Evolutionary conservation across 2,113 vertebrate species (phyloP), one percentile per base, ranked within the genome.

Genomic region (Rhagologus leucostigma): DNA sequence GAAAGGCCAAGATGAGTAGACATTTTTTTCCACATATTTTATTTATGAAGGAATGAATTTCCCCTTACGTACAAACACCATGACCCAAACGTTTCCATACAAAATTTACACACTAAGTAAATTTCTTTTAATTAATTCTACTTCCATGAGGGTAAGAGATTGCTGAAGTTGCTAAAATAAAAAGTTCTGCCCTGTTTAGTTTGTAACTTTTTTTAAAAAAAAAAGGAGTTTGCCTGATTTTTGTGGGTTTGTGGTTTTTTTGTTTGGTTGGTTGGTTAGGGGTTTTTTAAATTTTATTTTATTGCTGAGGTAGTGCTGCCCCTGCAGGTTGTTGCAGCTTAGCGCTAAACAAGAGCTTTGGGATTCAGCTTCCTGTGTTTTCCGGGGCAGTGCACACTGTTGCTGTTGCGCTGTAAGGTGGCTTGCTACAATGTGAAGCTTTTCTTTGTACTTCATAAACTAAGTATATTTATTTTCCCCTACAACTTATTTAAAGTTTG

Each of bases 341-440:
- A 14, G 35, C 37, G 9, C 32, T 67, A 17, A 75, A 33, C 23
- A 63, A 26, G 41, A 85, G 32, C 50, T 68, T 79, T 64, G 9
- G 16, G 73, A n/a, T 57, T 57, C 2, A 6, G 16, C 18, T 96
- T 65, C 46, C 46, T 24, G 12, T 9, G 10, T 67, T 86, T 60
- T 10, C 23, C 1, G 1, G 16, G 39, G 10, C 1, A 0, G 1
- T 27, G 19, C 6, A 3, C 44, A 47, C 5, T 33, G 62, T 26
- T 60, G 52, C 60, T 84, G 32, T 57, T 53, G 70, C 70, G 75
- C 90, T 50, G 2, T 62, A 70, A 95, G 81, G 30, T 89, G 87
- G 84, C 42, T 29, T 27, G 14, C 27, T 29, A 26, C 63, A 46
- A 32, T 75, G 29, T 35, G 39, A 74, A 47, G 39, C 64, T 63